Percentiles rank a stretch among this genome's conserved stretches.
These are phyloP conservation scores for Columba guinea DNA, from an alignment of 2,797 vertebrate genomes.

Conservation along the genomic window DNA sequence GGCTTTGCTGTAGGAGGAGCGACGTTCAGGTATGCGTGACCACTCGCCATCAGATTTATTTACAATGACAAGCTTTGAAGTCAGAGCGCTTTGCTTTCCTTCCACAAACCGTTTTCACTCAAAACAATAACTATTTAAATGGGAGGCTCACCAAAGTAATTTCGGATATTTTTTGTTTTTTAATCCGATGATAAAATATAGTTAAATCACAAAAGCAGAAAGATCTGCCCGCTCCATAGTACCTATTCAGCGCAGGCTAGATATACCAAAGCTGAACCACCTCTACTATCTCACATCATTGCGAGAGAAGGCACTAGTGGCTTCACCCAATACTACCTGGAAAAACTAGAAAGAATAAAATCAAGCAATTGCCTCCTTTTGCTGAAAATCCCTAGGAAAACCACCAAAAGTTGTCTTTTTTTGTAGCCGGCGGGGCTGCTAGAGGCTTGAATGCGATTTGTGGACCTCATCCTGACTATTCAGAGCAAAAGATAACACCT, in stretches of 20 bases:
- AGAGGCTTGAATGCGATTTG: not conserved
- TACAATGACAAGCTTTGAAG: slow-evolving; percentile 63
- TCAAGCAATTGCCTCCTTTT: not conserved
- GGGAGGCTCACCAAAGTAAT: slow-evolving; percentile 1
- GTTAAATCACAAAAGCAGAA: not conserved
- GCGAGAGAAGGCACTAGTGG: not conserved
- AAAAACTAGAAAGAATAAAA: not conserved
- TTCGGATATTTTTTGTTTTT: not conserved
- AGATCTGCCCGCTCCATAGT: not conserved
- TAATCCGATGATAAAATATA: not conserved
- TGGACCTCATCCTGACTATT: slow-evolving; percentile 42
- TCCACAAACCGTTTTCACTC: slow-evolving; percentile 53
- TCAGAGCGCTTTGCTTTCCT: slow-evolving; percentile 56
- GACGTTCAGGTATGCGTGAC: slow-evolving; percentile 66
- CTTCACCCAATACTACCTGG: not conserved
- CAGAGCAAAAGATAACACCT: slow-evolving; percentile 62
- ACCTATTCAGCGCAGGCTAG: not conserved
- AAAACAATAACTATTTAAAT: slow-evolving; percentile 55
- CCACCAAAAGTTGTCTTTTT: not conserved
- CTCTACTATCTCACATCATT: not conserved
- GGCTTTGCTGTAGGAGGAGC: slow-evolving; percentile 41
- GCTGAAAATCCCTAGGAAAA: not conserved
- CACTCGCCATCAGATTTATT: slow-evolving; percentile 60
- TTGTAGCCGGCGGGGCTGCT: not conserved
- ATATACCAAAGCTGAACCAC: not conserved